Evolutionary conservation across 2,888 invertebrate species (phyloP).

Genomic region (Ophioninae sp.): DNA sequence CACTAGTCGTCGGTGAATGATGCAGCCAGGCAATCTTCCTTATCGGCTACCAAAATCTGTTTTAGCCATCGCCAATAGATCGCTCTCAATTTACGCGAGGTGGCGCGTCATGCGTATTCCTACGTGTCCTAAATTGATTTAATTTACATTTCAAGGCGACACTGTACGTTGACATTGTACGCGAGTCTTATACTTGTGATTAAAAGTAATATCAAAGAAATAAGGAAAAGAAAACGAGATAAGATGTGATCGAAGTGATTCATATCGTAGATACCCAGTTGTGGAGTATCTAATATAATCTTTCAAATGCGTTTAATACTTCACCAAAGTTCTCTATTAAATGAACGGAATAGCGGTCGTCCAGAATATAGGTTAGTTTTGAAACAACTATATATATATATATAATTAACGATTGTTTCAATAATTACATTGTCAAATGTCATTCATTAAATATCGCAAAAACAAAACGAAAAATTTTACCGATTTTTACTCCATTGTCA

Average conservation of each 20-base stretch:
- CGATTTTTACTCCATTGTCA: neutral
- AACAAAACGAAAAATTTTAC: neutral
- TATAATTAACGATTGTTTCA: neutral
- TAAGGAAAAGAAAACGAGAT: neutral
- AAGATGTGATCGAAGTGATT: slow-evolving; percentile 7
- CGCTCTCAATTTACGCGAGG: neutral
- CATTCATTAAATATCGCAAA: neutral
- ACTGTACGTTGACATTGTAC: neutral
- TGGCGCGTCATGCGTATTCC: neutral
- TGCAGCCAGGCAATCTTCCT: neutral
- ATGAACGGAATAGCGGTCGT: neutral
- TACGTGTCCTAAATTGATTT: neutral
- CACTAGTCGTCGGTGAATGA: neutral
- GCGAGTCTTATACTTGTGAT: slow-evolving; percentile 2
- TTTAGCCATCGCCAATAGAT: neutral
- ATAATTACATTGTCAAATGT: slow-evolving; percentile 8
- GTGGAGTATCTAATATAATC: neutral
- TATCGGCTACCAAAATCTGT: neutral
- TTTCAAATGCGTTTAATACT: neutral
- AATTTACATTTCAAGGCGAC: slow-evolving; percentile 12
- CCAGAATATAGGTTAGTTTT: slow-evolving; percentile 39
- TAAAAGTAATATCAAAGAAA: slow-evolving; percentile 10
- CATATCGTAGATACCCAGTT: slow-evolving; percentile 1
- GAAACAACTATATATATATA: neutral
- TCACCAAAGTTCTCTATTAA: slow-evolving; percentile 15